Conservation (phyloP, 1,140 invertebrate genomes). For the Steinernema feltiae region DNA sequence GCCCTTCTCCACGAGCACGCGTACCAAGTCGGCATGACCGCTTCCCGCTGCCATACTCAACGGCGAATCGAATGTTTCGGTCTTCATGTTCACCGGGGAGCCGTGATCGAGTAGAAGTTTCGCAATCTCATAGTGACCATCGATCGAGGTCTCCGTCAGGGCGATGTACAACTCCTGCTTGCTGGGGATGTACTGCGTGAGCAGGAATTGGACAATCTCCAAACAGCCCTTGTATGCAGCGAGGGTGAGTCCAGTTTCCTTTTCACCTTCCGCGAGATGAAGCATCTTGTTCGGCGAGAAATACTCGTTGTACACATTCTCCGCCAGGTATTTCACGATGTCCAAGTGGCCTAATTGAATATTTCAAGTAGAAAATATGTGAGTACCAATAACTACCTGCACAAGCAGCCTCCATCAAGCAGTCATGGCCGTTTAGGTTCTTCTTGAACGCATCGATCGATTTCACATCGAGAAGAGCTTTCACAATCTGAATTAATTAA, state of each 20-base stretch:
- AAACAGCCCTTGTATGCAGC: slow-evolving; percentile 96
- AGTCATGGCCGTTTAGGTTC: slow-evolving; percentile 81
- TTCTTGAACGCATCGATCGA: slow-evolving; percentile 28
- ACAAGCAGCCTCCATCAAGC: slow-evolving; percentile 96
- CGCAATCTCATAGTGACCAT: slow-evolving; percentile 73
- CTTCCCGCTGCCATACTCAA: slow-evolving; percentile 94
- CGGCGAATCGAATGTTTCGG: slow-evolving; percentile 97
- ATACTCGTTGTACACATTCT: slow-evolving; percentile 80
- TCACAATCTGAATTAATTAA: slow-evolving; percentile 46
- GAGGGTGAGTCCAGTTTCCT: slow-evolving; percentile 76
- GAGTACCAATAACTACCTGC: slow-evolving; percentile 56
- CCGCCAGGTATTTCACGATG: slow-evolving; percentile 77
- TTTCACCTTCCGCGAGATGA: slow-evolving; percentile 58
- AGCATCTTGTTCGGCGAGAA: slow-evolving; percentile 62
- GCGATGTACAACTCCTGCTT: slow-evolving; percentile 98
- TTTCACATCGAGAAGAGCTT: slow-evolving; percentile 30
- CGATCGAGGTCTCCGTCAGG: slow-evolving; percentile 98
- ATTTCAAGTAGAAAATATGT: background rate
- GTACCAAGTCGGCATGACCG: slow-evolving; percentile 90
- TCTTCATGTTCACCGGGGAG: slow-evolving; percentile 97
- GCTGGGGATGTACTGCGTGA: slow-evolving; percentile 59
- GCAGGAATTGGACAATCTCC: slow-evolving; percentile 72
- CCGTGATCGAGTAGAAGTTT: slow-evolving; percentile 61
- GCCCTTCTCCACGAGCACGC: slow-evolving; percentile 80
- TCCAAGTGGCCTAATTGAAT: slow-evolving; percentile 72